These are phyloP conservation scores for Sapajus apella DNA, from an alignment of 2,113 vertebrate genomes.

Conservation along the genomic window DNA sequence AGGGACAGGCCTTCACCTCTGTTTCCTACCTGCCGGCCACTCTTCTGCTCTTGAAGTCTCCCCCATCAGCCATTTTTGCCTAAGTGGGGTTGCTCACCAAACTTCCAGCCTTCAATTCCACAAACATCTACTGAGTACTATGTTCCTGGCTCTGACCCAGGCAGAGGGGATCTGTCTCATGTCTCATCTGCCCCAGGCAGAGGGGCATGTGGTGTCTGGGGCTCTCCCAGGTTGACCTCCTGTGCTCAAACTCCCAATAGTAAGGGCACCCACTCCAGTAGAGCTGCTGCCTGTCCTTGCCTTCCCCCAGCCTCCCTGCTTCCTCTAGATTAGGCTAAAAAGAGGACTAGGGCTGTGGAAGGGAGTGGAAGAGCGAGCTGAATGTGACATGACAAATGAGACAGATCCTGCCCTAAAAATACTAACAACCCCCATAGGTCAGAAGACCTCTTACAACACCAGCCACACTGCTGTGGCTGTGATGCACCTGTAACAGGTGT, in stretches of 20 bases:
- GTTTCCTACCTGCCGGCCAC: background rate
- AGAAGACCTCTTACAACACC: background rate
- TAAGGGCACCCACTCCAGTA: background rate
- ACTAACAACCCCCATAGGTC: background rate
- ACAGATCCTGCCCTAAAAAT: background rate
- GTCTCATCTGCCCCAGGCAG: too few relatives aligned
- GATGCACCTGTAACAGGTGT: background rate
- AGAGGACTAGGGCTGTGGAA: background rate
- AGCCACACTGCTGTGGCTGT: background rate
- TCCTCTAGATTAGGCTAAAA: background rate
- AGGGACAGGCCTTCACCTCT: background rate
- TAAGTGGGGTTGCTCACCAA: background rate
- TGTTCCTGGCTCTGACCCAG: background rate
- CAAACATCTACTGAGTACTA: background rate
- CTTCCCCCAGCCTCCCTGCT: background rate
- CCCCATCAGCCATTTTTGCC: background rate
- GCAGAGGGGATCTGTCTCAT: too few relatives aligned
- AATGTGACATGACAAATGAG: background rate
- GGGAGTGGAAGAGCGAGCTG: background rate
- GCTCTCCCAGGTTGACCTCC: background rate
- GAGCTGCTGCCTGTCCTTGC: background rate
- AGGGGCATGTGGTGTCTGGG: too few relatives aligned
- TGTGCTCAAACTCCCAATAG: background rate
- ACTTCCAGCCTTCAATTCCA: background rate
- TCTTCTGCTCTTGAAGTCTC: background rate